These are phyloP conservation scores for Perccottus glenii DNA, from an alignment of 2,113 vertebrate species.

Conservation along the genomic window DNA sequence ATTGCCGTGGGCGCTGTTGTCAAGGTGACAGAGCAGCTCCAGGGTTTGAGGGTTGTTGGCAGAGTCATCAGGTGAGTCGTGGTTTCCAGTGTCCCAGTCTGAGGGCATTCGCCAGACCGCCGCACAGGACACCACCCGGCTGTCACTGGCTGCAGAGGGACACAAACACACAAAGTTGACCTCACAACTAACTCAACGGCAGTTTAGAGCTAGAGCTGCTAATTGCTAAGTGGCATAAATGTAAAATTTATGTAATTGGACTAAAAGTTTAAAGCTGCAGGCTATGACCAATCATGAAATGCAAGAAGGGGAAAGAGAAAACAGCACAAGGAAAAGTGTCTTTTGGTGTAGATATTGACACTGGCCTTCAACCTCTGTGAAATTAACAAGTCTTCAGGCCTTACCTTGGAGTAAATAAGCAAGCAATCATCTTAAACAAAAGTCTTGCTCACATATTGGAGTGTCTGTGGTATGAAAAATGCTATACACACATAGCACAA, in stretches of 20 bases:
- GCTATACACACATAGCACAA: not conserved
- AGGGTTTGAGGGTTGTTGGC: constrained; percentile 93
- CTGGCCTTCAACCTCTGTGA: constrained; percentile 64
- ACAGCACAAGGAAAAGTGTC: constrained; percentile 19
- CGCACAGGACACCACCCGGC: constrained; percentile 90
- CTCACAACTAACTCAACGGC: constrained; percentile 51
- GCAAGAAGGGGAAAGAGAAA: constrained; percentile 18
- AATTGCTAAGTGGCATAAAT: constrained; percentile 63
- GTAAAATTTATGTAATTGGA: constrained; percentile 66
- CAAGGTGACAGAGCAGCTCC: constrained; percentile 98
- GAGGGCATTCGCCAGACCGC: constrained; percentile 97
- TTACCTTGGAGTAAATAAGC: constrained; percentile 50
- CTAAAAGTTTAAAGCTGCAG: constrained; percentile 55
- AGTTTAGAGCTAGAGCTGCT: constrained; percentile 46
- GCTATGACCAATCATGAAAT: constrained; percentile 39
- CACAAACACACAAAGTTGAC: constrained; percentile 21
- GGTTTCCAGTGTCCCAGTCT: constrained; percentile 92
- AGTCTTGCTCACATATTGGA: constrained; percentile 34
- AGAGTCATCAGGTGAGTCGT: constrained; percentile 96
- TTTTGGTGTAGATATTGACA: constrained; percentile 60
- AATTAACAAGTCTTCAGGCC: constrained; percentile 61
- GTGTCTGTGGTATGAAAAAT: constrained; percentile 10
- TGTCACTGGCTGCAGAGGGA: constrained; percentile 87
- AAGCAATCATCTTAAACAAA: constrained; percentile 63
- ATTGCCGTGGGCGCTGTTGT: constrained; percentile 88